A percentile compares a stretch with the other conserved stretches of the same genome.
Conservation (phyloP, 2,797 vertebrate species). For the Salarias fasciatus region DNA sequence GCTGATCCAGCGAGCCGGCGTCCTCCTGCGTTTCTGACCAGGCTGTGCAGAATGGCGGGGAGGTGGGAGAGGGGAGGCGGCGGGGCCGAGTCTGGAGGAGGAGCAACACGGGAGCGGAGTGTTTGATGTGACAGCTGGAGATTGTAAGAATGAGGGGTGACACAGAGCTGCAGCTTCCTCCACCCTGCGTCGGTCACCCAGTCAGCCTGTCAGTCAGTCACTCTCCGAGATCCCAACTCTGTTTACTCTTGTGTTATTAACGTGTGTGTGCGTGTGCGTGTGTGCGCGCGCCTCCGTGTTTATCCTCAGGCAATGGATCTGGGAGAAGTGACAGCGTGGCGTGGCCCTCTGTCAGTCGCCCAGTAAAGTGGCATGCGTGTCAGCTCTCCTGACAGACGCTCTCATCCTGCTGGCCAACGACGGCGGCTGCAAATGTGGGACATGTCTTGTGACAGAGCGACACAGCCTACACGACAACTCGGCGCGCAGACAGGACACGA, state of each 20-base stretch:
- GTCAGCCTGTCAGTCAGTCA: conserved; percentile 79
- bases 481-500: conserved; percentile 75
- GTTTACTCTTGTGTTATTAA: conserved; percentile 75
- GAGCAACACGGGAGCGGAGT: conserved; percentile 57
- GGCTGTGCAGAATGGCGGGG: conserved; percentile 21
- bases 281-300: conserved; percentile 42
- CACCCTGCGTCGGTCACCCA: conserved; percentile 62
- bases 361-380: conserved; percentile 84
- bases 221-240: conserved; percentile 65
- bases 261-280: conserved; percentile 33
- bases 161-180: conserved; percentile 71
- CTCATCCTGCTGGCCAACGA: conserved; percentile 78
- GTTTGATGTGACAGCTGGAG: conserved; percentile 87
- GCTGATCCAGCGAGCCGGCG: background rate
- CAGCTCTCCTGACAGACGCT: conserved; percentile 82
- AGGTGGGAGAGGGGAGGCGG: conserved; percentile 22
- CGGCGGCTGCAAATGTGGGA: conserved; percentile 81
- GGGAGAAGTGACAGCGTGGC: conserved; percentile 80
- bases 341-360: conserved; percentile 80
- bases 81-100: conserved; percentile 35
- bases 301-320: conserved; percentile 78
- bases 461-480: conserved; percentile 77
- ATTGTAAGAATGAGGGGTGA: conserved; percentile 85
- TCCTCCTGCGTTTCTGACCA: conserved; percentile 50
- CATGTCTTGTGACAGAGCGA: conserved; percentile 81